Conservation (phyloP, 1,140 invertebrate genomes). For the Vanessa atalanta region DNA sequence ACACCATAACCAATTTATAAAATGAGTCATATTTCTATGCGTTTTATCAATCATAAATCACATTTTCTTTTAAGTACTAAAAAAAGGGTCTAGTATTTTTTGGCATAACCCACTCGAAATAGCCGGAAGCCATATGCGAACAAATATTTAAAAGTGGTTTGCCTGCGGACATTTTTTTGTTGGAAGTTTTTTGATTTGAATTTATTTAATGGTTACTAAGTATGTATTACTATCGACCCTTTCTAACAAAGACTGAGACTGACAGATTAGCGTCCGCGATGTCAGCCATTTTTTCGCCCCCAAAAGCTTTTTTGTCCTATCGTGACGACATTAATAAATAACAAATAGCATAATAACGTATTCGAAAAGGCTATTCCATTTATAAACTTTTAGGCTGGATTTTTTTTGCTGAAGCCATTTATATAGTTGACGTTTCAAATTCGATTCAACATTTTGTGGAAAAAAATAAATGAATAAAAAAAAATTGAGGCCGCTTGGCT, state of each 20-base stretch:
- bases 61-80: slow-evolving; percentile 44
- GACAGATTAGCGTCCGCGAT: slow-evolving; percentile 72
- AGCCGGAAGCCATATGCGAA: slow-evolving; percentile 77
- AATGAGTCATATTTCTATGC: slow-evolving; percentile 37
- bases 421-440: slow-evolving; percentile 11
- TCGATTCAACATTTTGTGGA: background rate
- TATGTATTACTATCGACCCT: slow-evolving; percentile 65
- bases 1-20: slow-evolving; percentile 36
- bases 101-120: slow-evolving; percentile 77
- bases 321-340: slow-evolving; percentile 72
- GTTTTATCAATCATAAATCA: slow-evolving; percentile 60
- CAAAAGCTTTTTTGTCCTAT: slow-evolving; percentile 56
- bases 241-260: slow-evolving; percentile 66
- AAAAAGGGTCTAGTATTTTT: slow-evolving; percentile 61
- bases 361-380: slow-evolving; percentile 40
- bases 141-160: slow-evolving; percentile 78
- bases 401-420: slow-evolving; percentile 15
- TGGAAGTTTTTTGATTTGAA: slow-evolving; percentile 57
- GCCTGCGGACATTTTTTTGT: slow-evolving; percentile 64
- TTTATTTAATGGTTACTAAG: slow-evolving; percentile 79
- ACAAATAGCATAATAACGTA: slow-evolving; percentile 63
- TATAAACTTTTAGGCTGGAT: slow-evolving; percentile 35
- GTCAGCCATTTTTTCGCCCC: slow-evolving; percentile 64
- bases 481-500: background rate
- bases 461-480: background rate